Percentiles rank a stretch among this genome's conserved stretches.
These are phyloP conservation scores for Pseudopipra pipra DNA, from an alignment of 2,113 vertebrate species.

Conservation along the genomic window DNA sequence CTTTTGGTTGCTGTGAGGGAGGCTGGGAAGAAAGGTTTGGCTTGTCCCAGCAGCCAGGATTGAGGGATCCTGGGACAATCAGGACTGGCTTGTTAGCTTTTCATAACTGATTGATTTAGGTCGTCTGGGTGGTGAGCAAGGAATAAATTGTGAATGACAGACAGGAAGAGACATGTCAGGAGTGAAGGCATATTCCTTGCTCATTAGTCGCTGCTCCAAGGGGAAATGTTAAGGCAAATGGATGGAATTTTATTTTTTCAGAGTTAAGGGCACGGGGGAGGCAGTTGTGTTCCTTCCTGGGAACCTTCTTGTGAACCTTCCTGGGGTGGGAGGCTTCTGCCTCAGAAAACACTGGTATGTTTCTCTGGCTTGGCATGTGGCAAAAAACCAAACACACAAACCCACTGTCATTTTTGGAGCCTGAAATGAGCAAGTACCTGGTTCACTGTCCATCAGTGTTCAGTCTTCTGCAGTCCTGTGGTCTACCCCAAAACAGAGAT, in stretches of 20 bases:
- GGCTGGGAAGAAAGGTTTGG: neutral
- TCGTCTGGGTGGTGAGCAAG: neutral
- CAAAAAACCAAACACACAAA: neutral
- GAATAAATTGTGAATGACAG: conserved; percentile 11
- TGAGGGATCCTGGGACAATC: neutral
- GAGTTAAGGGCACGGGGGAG: neutral
- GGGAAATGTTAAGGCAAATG: neutral
- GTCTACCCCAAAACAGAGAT: neutral
- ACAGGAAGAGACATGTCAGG: neutral
- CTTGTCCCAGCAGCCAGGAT: neutral
- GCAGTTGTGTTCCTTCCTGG: neutral
- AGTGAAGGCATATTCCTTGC: neutral
- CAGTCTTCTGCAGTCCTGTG: neutral
- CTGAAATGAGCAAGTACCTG: neutral
- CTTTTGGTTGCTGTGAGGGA: neutral
- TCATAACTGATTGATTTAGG: neutral
- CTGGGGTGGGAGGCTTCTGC: neutral
- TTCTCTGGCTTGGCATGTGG: neutral
- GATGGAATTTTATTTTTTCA: neutral
- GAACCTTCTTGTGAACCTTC: no score
- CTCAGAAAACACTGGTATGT: neutral
- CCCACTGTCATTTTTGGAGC: neutral
- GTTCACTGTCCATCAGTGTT: neutral
- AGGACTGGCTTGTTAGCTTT: neutral
- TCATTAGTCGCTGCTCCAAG: conserved; percentile 5